Evolutionary conservation across 2,113 vertebrate genomes (phyloP), one percentile per base, ranked within the genome.

Genomic region (Colossoma macropomum): DNA sequence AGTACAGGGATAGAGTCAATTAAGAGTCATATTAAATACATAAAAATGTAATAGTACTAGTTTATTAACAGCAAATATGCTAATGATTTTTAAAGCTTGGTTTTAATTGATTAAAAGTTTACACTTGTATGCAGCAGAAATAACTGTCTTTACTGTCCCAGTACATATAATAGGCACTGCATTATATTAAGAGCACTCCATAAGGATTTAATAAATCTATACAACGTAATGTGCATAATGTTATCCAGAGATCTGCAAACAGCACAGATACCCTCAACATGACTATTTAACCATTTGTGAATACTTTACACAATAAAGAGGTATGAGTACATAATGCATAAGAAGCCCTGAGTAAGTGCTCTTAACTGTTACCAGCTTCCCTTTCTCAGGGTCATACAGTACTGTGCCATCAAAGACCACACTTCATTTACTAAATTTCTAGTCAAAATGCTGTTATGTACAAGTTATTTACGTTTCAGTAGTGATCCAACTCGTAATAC

Each of bases 361-460:
- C 62, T 28, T 66, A 82, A 75, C 25, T 75, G 60, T 82, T 21
- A 27, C 41, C 38, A 81, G 71, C 17, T 74, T 80, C n/a, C 50
- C 1, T 27, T 75, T 56, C 21, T 68, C 60, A 34, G 66, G 66
- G 16, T 32, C 48, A 75, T 54, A 45, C 41, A 9, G 41, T 45
- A 11, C 41, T 45, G 41, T 45, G 41, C 41, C 4, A 12, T 5
- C 10, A 38, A 45, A 45, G 41, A 45, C 41, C 41, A 45, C 41
- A 4, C 41, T 11, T 4, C 10, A 45, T 9, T 45, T 45, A 6
- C 10, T 45, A 1, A 9, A 45, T 45, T 45, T 45, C 7, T 38
- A 38, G 34, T 38, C 7, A 38, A 38, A 38, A 38, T 38, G 34
- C n/a, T n/a, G n/a, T n/a, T 38, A 38, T 38, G 3, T 38, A 38